Percentiles rank a stretch among this genome's conserved stretches.
These are phyloP conservation scores for Pimpla rufipes DNA, from an alignment of 2,888 invertebrate genomes.

Conservation along the genomic window DNA sequence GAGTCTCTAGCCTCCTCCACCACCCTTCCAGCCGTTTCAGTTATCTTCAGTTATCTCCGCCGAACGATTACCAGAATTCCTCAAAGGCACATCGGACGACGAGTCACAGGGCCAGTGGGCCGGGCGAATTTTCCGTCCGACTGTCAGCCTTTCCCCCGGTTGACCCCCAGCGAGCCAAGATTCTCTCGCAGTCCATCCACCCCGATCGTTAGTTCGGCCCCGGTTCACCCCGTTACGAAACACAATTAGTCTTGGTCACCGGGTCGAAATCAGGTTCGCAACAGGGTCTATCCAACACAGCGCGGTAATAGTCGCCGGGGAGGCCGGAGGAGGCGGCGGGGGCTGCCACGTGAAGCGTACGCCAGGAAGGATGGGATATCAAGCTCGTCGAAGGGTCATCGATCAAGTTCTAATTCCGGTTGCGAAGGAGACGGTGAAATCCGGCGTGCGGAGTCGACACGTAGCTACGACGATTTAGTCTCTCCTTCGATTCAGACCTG, in stretches of 20 bases:
- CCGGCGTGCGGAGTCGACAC: conserved; percentile 13
- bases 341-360: background rate
- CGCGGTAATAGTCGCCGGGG: conserved; percentile 31
- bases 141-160: background rate
- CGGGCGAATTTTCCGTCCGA: conserved; percentile 46
- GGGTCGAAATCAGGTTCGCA: conserved; percentile 66
- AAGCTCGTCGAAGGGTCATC: conserved; percentile 55
- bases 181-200: conserved; percentile 49
- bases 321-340: conserved; percentile 24
- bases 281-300: conserved; percentile 62
- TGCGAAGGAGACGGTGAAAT: conserved; percentile 54
- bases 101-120: conserved; percentile 8
- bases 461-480: conserved; percentile 42
- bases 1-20: conserved; percentile 18
- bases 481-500: conserved; percentile 6
- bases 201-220: conserved; percentile 57
- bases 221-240: conserved; percentile 64
- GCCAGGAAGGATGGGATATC: conserved; percentile 23
- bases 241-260: conserved; percentile 72
- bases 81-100: conserved; percentile 55
- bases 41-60: conserved; percentile 31
- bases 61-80: conserved; percentile 51
- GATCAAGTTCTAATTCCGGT: conserved; percentile 67
- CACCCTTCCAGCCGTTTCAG: background rate
- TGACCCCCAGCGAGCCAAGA: conserved; percentile 11